Evolutionary conservation across 2,888 invertebrate genomes (phyloP).

Genomic region (Platycheirus albimanus): DNA sequence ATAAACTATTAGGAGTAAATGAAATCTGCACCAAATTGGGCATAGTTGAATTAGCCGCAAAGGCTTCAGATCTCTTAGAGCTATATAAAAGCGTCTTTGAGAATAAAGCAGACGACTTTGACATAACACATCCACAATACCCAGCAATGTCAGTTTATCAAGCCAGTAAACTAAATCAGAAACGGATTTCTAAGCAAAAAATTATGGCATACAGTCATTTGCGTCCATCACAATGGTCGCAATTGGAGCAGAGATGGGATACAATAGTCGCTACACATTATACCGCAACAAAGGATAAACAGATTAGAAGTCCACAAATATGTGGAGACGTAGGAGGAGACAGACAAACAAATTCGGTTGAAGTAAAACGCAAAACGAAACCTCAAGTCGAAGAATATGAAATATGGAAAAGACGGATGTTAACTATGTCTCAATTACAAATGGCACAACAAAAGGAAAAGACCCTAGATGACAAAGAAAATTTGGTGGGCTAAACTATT

Average conservation of each 20-base stretch:
- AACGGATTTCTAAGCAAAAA: slow-evolving; percentile 85
- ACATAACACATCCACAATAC: slow-evolving; percentile 86
- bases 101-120: slow-evolving; percentile 83
- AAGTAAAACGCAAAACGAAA: slow-evolving; percentile 36
- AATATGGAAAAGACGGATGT: slow-evolving; percentile 85
- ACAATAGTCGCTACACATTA: slow-evolving; percentile 80
- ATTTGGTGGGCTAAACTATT: no score
- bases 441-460: no score
- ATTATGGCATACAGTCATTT: slow-evolving; percentile 85
- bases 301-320: slow-evolving; percentile 46
- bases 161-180: slow-evolving; percentile 85
- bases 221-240: slow-evolving; percentile 85
- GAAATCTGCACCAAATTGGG: slow-evolving; percentile 85
- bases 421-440: no score
- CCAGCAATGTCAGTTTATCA: slow-evolving; percentile 86
- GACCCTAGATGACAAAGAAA: no score
- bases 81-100: slow-evolving; percentile 82
- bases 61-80: slow-evolving; percentile 84
- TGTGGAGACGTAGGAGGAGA: slow-evolving; percentile 16
- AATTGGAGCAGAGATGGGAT: slow-evolving; percentile 85
- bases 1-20: slow-evolving; percentile 84
- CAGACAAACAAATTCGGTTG: not conserved
- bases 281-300: slow-evolving; percentile 73
- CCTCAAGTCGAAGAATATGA: slow-evolving; percentile 84
- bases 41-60: slow-evolving; percentile 82